Conservation (phyloP, 2,888 invertebrate genomes). For the Nomada fabriciana region DNA sequence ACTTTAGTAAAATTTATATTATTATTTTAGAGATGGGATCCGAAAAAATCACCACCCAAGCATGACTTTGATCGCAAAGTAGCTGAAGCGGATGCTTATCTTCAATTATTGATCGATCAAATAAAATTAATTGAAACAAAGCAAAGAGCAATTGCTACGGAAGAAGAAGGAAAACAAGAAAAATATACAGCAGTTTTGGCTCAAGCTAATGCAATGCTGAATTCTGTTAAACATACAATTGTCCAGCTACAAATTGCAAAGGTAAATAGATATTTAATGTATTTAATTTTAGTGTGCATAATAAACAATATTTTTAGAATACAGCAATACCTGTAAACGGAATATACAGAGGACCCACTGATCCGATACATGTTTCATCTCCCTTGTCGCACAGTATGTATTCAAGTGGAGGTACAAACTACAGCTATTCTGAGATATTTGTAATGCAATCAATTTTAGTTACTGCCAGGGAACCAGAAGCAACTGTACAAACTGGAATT, state of each 20-base stretch:
- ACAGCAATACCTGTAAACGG: constrained; percentile 96
- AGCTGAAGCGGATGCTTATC: constrained; percentile 97
- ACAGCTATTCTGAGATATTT: neutral
- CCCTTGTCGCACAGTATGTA: constrained; percentile 78
- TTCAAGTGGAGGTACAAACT: neutral
- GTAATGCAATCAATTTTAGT: constrained; percentile 56
- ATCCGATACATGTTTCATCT: constrained; percentile 71
- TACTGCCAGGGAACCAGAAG: constrained; percentile 79
- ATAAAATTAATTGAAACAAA: constrained; percentile 88
- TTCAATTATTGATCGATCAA: constrained; percentile 97
- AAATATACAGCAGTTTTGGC: constrained; percentile 77
- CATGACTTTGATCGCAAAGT: constrained; percentile 93
- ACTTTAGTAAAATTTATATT: neutral
- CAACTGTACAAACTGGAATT: constrained; percentile 86
- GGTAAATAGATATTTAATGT: constrained; percentile 86
- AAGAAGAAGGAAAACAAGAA: constrained; percentile 75
- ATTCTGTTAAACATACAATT: constrained; percentile 99
- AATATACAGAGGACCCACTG: constrained; percentile 90
- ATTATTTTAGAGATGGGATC: constrained; percentile 85
- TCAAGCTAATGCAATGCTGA: constrained; percentile 92
- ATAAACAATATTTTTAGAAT: constrained; percentile 87
- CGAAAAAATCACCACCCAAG: constrained; percentile 86
- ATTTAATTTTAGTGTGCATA: neutral
- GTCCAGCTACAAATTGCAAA: constrained; percentile 99
- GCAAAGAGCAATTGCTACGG: constrained; percentile 67